These are phyloP conservation scores for Clarias gariepinus DNA, from an alignment of 2,113 vertebrate species.

Conservation along the genomic window DNA sequence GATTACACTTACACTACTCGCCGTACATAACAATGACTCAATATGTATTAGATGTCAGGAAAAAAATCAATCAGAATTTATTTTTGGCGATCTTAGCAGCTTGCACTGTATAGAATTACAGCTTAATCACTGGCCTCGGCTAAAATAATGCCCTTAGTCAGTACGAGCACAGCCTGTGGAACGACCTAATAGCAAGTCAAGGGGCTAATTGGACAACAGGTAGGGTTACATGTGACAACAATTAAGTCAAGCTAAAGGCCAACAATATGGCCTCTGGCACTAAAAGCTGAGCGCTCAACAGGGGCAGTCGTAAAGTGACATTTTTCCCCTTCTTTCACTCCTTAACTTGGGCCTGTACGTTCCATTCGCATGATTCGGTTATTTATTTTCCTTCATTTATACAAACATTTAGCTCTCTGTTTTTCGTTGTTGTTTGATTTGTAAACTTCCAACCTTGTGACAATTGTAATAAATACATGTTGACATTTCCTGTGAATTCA, in stretches of 20 bases:
- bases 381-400: conserved; percentile 26
- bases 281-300: conserved; percentile 49
- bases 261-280: conserved; percentile 65
- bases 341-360: conserved; percentile 28
- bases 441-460: conserved; percentile 16
- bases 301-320: conserved; percentile 52
- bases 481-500: conserved; percentile 6
- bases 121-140: conserved; percentile 65
- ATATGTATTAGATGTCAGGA: conserved; percentile 1
- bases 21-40: not conserved
- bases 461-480: not conserved
- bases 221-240: conserved; percentile 82
- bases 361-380: conserved; percentile 21
- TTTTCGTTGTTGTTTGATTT: conserved; percentile 9
- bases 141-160: conserved; percentile 62
- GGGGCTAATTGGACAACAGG: conserved; percentile 77
- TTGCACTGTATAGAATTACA: conserved; percentile 66
- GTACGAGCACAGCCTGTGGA: conserved; percentile 62
- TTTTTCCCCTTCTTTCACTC: conserved; percentile 41
- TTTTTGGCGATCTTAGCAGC: conserved; percentile 49
- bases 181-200: conserved; percentile 74
- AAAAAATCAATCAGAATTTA: conserved; percentile 24
- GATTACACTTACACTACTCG: not conserved
- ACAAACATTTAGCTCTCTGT: not conserved
- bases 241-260: conserved; percentile 72